These are phyloP conservation scores for Aporophyla nigra DNA, from an alignment of 2,888 invertebrate genomes.

Conservation along the genomic window DNA sequence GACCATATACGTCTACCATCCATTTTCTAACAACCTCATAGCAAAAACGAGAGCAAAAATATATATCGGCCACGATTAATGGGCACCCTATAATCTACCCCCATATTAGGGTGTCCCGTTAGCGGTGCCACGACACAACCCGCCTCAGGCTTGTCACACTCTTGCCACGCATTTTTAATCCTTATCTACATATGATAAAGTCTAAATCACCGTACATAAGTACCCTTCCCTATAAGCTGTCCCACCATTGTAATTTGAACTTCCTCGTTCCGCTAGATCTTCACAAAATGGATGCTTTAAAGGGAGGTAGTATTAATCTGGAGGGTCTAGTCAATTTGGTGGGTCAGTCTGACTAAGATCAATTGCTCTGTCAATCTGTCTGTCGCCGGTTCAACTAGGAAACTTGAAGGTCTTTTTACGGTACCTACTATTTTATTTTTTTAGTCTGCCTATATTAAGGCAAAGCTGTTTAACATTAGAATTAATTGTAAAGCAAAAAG, in stretches of 20 bases:
- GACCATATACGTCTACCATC: conserved; percentile 29
- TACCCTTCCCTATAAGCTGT: conserved; percentile 35
- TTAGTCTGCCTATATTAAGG: conserved; percentile 26
- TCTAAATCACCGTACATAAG: conserved; percentile 38
- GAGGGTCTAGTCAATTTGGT: conserved; percentile 54
- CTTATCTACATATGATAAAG: conserved; percentile 55
- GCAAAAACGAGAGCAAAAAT: conserved; percentile 60
- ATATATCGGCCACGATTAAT: conserved; percentile 59
- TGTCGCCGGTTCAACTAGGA: conserved; percentile 55
- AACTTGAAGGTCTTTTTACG: conserved; percentile 54
- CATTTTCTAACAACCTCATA: conserved; percentile 49
- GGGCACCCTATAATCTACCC: conserved; percentile 75
- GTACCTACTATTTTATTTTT: conserved; percentile 54
- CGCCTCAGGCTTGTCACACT: conserved; percentile 43
- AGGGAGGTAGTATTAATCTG: conserved; percentile 29
- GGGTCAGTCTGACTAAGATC: conserved; percentile 59
- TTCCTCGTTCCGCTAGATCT: conserved; percentile 25
- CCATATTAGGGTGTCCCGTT: conserved; percentile 81
- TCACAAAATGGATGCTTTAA: conserved; percentile 37
- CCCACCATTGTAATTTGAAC: conserved; percentile 47
- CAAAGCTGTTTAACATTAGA: conserved; percentile 26
- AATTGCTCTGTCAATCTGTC: conserved; percentile 64
- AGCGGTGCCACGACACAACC: conserved; percentile 54
- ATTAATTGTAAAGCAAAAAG: conserved; percentile 35
- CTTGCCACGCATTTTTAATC: conserved; percentile 46